Conservation (phyloP, 1,140 invertebrate species). For the Vanessa tameamea region DNA sequence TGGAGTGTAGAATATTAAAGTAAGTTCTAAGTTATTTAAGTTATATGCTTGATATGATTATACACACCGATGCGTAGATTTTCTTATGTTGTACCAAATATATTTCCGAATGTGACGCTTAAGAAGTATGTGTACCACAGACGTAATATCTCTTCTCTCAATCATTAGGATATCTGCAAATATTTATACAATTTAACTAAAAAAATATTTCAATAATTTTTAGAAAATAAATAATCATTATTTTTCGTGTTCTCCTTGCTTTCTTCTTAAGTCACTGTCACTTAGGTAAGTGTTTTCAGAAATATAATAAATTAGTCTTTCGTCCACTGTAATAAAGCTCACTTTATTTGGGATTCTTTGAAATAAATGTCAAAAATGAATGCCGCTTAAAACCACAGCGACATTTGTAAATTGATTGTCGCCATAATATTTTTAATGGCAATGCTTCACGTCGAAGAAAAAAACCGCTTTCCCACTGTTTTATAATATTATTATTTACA, state of each 20-base stretch:
- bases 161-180: too few species aligned
- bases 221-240: neutral
- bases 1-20: too few species aligned
- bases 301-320: conserved; percentile 15
- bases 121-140: too few species aligned
- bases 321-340: conserved; percentile 38
- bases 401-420: conserved; percentile 65
- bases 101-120: too few species aligned
- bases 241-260: neutral
- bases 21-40: too few species aligned
- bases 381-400: conserved; percentile 55
- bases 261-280: conserved; percentile 24
- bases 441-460: conserved; percentile 32
- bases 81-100: too few species aligned
- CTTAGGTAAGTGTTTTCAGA: neutral
- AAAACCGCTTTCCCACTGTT: conserved; percentile 56
- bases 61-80: too few species aligned
- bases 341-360: conserved; percentile 41
- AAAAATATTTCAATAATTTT: too few species aligned
- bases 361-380: conserved; percentile 69
- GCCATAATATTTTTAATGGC: conserved; percentile 69
- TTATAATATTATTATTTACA: conserved; percentile 62
- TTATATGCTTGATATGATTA: too few species aligned
- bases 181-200: too few species aligned
- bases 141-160: too few species aligned